A percentile compares a stretch with the other conserved stretches of the same genome.
These are phyloP conservation scores for Melinopterus prodromus DNA, from an alignment of 2,888 invertebrate species.

Conservation along the genomic window DNA sequence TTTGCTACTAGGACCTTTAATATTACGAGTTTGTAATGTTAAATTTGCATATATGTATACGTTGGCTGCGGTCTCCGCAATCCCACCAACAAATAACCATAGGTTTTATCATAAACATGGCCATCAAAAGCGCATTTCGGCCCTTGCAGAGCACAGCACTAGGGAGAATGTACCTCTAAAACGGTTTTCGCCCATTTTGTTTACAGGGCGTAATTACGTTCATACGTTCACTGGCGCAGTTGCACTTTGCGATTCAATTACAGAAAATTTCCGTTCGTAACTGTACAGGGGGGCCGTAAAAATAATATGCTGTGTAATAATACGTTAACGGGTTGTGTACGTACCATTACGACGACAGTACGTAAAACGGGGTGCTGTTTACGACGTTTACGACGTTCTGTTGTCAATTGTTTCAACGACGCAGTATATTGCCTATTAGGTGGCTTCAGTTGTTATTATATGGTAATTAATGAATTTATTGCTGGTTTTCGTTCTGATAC, in stretches of 20 bases:
- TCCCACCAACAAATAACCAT: background rate
- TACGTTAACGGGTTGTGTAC: background rate
- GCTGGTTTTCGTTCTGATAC: too few relatives aligned
- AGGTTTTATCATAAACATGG: conserved; percentile 4
- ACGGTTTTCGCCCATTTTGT: background rate
- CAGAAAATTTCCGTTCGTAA: background rate
- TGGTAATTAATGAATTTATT: too few relatives aligned
- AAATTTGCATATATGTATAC: background rate
- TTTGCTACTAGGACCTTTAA: background rate
- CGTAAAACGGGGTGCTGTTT: background rate
- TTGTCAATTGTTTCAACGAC: too few relatives aligned
- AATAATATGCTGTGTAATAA: background rate
- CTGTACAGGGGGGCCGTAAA: background rate
- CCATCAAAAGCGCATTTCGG: background rate
- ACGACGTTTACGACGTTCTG: background rate
- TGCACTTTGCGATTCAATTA: background rate
- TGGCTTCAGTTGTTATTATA: too few relatives aligned
- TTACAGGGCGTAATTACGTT: background rate
- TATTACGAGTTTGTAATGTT: background rate
- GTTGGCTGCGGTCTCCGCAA: background rate
- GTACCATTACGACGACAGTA: background rate
- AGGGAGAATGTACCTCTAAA: background rate
- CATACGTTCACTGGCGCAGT: background rate
- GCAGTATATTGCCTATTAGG: too few relatives aligned
- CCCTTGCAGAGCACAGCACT: background rate